A percentile compares a stretch with the other conserved stretches of the same genome.
Conservation (phyloP, 1,140 invertebrate species). For the Pseudomyrmex pallidus region DNA sequence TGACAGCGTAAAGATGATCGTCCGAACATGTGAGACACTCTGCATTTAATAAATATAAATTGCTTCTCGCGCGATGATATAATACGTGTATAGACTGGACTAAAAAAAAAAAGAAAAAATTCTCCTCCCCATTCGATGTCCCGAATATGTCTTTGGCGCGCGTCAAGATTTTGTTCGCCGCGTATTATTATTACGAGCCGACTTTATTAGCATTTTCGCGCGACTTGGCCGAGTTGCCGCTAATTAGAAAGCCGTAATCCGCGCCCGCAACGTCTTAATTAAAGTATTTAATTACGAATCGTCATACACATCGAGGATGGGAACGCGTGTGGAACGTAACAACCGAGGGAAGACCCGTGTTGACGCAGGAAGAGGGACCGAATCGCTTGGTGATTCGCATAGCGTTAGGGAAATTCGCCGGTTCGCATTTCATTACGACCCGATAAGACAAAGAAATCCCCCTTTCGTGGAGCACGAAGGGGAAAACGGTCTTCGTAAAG, state of each 20-base stretch:
- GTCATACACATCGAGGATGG: not conserved
- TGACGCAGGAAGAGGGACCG: slow-evolving; percentile 25
- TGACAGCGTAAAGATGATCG: not conserved
- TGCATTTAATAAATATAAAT: no score
- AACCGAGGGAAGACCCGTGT: slow-evolving; percentile 26
- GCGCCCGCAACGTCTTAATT: slow-evolving; percentile 39
- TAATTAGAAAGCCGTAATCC: slow-evolving; percentile 2
- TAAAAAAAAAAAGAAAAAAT: not conserved
- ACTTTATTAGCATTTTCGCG: not conserved
- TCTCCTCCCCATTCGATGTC: no score
- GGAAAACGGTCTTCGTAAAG: slow-evolving; percentile 50
- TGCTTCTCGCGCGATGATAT: no score
- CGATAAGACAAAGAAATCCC: slow-evolving; percentile 70
- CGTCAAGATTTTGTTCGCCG: not conserved
- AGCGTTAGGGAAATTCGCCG: slow-evolving; percentile 69
- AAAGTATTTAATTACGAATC: slow-evolving; percentile 59
- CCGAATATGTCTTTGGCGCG: not conserved
- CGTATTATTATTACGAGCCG: not conserved
- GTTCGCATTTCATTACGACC: slow-evolving; percentile 71
- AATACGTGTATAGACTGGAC: no score
- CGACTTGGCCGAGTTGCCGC: not conserved
- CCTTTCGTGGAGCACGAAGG: slow-evolving; percentile 38
- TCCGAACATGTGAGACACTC: no score
- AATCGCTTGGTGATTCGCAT: slow-evolving; percentile 24
- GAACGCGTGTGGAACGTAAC: not conserved